Conservation (phyloP, 2,113 vertebrate species). For the Calypte anna region DNA sequence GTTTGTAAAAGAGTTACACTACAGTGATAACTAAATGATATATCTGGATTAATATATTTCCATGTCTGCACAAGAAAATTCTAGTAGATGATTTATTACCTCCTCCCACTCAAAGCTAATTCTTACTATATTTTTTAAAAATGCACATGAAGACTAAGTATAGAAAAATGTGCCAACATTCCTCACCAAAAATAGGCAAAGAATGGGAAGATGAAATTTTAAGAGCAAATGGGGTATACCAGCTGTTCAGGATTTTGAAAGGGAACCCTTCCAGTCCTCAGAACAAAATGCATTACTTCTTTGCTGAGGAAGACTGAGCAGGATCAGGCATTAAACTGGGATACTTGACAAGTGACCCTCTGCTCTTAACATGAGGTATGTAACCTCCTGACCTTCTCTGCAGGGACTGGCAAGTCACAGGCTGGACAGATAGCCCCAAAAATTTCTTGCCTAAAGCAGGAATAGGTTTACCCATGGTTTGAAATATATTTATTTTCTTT, state of each 20-base stretch:
- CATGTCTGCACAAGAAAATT: neutral
- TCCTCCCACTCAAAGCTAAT: constrained; percentile 27
- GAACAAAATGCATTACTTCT: constrained; percentile 6
- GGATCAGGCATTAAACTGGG: neutral
- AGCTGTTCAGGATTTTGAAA: constrained; percentile 65
- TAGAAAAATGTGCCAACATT: constrained; percentile 64
- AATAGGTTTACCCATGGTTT: neutral
- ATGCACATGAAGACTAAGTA: constrained; percentile 58
- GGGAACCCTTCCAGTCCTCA: constrained; percentile 35
- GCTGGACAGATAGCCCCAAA: constrained; percentile 19
- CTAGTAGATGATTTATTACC: neutral
- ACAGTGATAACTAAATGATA: neutral
- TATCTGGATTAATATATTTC: neutral
- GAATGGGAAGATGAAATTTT: constrained; percentile 68
- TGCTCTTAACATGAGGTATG: constrained; percentile 13
- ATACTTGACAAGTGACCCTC: constrained; percentile 28
- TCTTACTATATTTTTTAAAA: constrained; percentile 58
- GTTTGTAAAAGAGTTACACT: neutral
- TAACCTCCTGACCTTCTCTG: constrained; percentile 58
- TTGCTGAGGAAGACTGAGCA: neutral
- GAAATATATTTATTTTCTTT: constrained; percentile 11
- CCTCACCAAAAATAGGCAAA: constrained; percentile 70
- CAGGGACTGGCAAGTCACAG: constrained; percentile 8
- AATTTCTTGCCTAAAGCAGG: constrained; percentile 11
- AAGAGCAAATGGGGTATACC: constrained; percentile 52